phyloP scores from a whole-genome alignment of 2,113 vertebrate species.

The Diphyllodes magnificus region DNA sequence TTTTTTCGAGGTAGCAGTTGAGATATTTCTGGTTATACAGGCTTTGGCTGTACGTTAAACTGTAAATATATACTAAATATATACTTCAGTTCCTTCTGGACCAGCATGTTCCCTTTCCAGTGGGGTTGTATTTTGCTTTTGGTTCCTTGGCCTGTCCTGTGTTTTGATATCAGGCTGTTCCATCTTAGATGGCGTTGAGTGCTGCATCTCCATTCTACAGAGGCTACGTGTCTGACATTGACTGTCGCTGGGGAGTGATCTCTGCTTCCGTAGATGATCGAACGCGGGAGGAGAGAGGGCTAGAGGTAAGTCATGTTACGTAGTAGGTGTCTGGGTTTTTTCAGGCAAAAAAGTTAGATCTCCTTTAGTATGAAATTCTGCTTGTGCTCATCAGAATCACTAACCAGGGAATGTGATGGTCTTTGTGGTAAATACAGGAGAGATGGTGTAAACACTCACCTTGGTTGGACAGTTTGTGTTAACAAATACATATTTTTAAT shows the following conservation, averaged over 20 bases:
- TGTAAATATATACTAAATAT: no score
- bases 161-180: neutral
- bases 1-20: neutral
- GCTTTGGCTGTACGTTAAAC: neutral
- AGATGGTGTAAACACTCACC: neutral
- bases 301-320: conserved; percentile 75
- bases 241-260: conserved; percentile 98
- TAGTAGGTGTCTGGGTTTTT: neutral
- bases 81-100: neutral
- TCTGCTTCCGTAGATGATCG: conserved; percentile 96
- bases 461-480: neutral
- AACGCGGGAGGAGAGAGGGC: conserved; percentile 90
- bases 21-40: neutral
- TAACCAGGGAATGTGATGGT: neutral
- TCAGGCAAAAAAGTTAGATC: neutral
- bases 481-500: neutral
- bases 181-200: conserved; percentile 92
- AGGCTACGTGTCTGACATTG: conserved; percentile 92
- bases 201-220: conserved; percentile 95
- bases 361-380: neutral
- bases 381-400: neutral
- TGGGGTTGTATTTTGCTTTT: neutral
- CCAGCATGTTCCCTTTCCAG: neutral
- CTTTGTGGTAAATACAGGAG: neutral
- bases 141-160: neutral